Evolutionary conservation across 1,140 invertebrate genomes (phyloP).

Genomic region (Lasaia peninsularis): DNA sequence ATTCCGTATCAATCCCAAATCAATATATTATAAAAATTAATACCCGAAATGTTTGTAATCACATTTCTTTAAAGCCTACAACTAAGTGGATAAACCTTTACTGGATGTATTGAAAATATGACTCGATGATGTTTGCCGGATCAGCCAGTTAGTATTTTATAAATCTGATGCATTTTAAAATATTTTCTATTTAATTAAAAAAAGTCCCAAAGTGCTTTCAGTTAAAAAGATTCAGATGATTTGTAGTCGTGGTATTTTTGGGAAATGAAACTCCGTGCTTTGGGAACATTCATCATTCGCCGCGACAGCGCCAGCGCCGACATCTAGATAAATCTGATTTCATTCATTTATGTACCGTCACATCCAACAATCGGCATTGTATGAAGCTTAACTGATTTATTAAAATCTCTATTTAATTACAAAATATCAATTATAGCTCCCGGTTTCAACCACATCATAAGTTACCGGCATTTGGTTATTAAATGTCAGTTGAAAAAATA

Average conservation of each 20-base stretch:
- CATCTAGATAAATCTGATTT: slow-evolving; percentile 12
- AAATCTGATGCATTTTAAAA: no score
- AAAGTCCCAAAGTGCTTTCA: neutral
- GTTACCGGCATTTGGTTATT: no score
- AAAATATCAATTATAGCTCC: neutral
- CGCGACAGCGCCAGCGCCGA: slow-evolving; percentile 6
- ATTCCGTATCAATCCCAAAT: no score
- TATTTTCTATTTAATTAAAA: neutral
- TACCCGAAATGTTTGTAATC: no score
- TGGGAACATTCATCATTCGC: slow-evolving; percentile 5
- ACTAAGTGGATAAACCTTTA: no score
- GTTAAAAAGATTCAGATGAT: slow-evolving; percentile 4
- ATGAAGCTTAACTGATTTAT: neutral
- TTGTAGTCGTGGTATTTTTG: slow-evolving; percentile 10
- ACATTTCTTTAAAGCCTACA: no score
- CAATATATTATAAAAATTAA: no score
- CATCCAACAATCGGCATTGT: neutral
- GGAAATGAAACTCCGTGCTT: slow-evolving; percentile 3
- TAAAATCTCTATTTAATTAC: neutral
- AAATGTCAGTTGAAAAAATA: no score
- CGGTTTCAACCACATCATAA: no score
- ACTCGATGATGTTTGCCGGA: no score
- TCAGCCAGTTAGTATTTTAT: no score
- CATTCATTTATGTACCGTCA: slow-evolving; percentile 10
- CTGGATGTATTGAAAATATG: no score